Percentiles rank a stretch among this genome's conserved stretches.
Conservation (phyloP, 2,797 vertebrate genomes). For the Acropternis orthonyx region DNA sequence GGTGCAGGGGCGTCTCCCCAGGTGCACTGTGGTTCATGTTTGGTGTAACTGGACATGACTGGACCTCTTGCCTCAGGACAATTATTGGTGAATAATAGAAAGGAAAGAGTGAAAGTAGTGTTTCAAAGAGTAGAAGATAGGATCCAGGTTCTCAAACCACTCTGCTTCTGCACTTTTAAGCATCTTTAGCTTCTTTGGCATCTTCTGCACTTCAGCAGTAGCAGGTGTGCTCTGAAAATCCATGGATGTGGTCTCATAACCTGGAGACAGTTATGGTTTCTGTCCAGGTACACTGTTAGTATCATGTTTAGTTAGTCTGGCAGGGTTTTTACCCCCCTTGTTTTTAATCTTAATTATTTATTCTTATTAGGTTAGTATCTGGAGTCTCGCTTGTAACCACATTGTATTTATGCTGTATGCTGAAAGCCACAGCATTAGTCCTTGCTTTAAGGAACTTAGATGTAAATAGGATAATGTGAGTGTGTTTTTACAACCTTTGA, state of each 20-base stretch:
- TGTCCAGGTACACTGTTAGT: neutral
- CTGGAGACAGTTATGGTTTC: neutral
- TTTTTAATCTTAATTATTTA: neutral
- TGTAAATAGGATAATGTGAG: neutral
- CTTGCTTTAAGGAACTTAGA: neutral
- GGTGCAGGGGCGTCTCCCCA: neutral
- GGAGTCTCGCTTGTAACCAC: neutral
- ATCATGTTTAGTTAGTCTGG: neutral
- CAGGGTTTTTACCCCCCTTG: neutral
- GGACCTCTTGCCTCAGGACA: neutral
- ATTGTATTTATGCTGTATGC: neutral
- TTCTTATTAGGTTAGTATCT: neutral
- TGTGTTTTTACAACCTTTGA: neutral
- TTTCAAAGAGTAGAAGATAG: neutral
- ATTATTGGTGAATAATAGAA: neutral
- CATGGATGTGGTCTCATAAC: neutral
- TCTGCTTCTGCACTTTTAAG: neutral
- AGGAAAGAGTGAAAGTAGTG: neutral
- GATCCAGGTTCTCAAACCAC: neutral
- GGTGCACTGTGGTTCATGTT: accelerated
- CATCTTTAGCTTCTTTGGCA: neutral
- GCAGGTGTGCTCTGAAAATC: neutral
- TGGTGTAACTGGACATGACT: accelerated
- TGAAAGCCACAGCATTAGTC: neutral
- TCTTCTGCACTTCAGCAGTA: neutral